Percentiles rank a stretch among this genome's conserved stretches.
Conservation (phyloP, 2,888 invertebrate species). For the Phalera bucephala region DNA sequence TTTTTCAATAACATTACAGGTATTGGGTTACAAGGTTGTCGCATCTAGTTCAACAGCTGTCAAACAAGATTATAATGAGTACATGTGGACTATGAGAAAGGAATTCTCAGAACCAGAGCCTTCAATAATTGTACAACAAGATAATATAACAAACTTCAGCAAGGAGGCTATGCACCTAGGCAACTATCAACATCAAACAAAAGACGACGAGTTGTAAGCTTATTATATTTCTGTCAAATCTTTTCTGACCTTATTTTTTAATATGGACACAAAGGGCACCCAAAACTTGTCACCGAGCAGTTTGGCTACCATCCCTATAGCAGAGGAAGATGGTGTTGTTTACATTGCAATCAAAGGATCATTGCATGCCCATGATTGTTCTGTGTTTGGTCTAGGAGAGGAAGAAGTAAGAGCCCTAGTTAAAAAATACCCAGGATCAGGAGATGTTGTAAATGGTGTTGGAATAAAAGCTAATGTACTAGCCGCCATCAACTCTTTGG, state of each 20-base stretch:
- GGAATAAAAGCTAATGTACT: conserved; percentile 87
- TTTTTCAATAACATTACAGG: conserved; percentile 66
- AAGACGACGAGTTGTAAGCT: conserved; percentile 73
- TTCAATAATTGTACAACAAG: conserved; percentile 83
- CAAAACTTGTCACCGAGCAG: conserved; percentile 53
- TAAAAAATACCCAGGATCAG: conserved; percentile 86
- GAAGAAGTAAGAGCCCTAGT: conserved; percentile 88
- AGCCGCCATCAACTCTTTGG: conserved; percentile 87
- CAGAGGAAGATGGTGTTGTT: conserved; percentile 83
- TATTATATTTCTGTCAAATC: conserved; percentile 14
- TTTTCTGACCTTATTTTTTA: conserved; percentile 30
- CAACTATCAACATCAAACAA: conserved; percentile 65
- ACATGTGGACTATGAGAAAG: conserved; percentile 97
- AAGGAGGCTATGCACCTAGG: conserved; percentile 81
- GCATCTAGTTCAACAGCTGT: conserved; percentile 93
- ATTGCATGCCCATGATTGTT: conserved; percentile 88
- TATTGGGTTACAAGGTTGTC: conserved; percentile 93
- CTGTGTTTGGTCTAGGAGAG: conserved; percentile 88
- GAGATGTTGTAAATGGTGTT: conserved; percentile 87
- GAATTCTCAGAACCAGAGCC: conserved; percentile 94
- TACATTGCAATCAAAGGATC: conserved; percentile 92
- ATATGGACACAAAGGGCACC: conserved; percentile 69
- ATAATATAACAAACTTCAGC: conserved; percentile 84
- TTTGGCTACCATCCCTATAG: conserved; percentile 46
- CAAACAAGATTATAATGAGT: conserved; percentile 94